Conservation (phyloP, 2,113 vertebrate genomes). For the Muscicapa adusta region DNA sequence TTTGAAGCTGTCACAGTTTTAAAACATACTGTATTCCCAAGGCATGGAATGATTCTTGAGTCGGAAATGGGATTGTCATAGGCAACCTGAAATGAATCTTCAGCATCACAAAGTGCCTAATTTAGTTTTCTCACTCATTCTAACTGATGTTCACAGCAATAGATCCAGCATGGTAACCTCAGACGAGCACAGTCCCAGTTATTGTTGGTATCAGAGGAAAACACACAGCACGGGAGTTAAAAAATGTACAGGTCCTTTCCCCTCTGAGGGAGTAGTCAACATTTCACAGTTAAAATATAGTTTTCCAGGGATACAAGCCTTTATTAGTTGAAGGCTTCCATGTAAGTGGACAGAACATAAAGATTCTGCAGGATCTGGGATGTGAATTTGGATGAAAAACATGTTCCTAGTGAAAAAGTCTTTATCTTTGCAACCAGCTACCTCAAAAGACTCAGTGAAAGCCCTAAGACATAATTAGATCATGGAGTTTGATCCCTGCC, state of each 20-base stretch:
- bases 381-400: not conserved
- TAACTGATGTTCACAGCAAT: not conserved
- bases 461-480: slow-evolving; percentile 58
- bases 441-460: slow-evolving; percentile 43
- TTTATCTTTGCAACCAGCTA: slow-evolving; percentile 14
- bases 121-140: not conserved
- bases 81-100: not conserved
- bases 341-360: not conserved
- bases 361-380: not conserved
- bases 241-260: not conserved
- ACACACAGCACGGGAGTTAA: not conserved
- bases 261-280: not conserved
- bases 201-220: not conserved
- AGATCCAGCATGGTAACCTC: not conserved
- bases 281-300: not conserved
- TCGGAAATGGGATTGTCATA: not conserved
- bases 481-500: slow-evolving; percentile 60
- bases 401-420: not conserved
- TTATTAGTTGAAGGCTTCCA: not conserved
- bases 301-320: not conserved
- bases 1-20: not conserved
- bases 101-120: not conserved
- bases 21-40: not conserved
- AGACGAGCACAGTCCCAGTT: not conserved
- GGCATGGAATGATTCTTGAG: not conserved